Evolutionary conservation across 2,113 vertebrate species (phyloP).

Genomic region (Calidris pygmaea): DNA sequence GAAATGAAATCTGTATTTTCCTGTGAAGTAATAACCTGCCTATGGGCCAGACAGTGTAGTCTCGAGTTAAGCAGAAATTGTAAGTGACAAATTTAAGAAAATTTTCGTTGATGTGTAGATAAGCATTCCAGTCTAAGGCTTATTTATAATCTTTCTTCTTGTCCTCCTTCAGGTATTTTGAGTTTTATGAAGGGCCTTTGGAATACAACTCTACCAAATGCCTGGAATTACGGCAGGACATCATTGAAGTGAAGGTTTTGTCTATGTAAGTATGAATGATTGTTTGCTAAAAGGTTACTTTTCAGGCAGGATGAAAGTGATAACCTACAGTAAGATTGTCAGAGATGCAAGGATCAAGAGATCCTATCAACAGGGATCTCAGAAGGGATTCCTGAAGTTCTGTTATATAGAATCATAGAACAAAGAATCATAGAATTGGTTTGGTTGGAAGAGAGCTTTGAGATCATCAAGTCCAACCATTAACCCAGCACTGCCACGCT

Average conservation of each 20-base stretch:
- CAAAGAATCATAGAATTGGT: background rate
- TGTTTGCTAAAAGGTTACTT: background rate
- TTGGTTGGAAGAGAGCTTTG: background rate
- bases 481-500: background rate
- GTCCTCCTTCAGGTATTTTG: slow-evolving; percentile 86
- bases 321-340: background rate
- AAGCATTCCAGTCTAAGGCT: background rate
- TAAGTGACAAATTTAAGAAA: background rate
- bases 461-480: background rate
- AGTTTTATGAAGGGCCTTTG: slow-evolving; percentile 88
- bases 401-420: background rate
- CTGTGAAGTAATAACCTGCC: background rate
- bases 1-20: background rate
- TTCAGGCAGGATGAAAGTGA: background rate
- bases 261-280: slow-evolving; percentile 88
- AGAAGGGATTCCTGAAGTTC: background rate
- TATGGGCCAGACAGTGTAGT: background rate
- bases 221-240: slow-evolving; percentile 89
- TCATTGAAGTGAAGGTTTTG: slow-evolving; percentile 92
- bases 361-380: background rate
- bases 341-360: background rate
- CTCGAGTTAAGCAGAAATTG: background rate
- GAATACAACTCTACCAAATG: slow-evolving; percentile 94
- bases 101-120: background rate
- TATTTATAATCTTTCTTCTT: background rate